These are phyloP conservation scores for Chloroceryle inda DNA, from an alignment of 2,797 vertebrate species.

Conservation along the genomic window DNA sequence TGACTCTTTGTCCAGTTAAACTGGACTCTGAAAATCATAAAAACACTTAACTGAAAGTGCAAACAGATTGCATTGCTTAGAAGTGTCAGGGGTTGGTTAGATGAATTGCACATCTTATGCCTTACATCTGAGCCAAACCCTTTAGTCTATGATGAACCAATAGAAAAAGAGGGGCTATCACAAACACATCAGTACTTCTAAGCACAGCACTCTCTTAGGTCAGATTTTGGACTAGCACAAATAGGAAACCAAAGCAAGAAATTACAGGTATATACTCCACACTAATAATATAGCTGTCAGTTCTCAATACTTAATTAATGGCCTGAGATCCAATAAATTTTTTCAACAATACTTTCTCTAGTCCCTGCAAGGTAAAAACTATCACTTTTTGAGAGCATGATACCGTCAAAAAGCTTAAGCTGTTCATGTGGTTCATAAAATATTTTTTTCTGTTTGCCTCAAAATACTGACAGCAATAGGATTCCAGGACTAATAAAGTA, in stretches of 20 bases:
- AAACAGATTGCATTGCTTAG: background rate
- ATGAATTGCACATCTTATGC: background rate
- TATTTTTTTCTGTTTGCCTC: background rate
- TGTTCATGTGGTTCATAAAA: background rate
- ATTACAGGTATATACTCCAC: background rate
- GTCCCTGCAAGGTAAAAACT: background rate
- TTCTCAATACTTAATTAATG: constrained; percentile 9
- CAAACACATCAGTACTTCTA: background rate
- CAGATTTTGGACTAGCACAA: background rate
- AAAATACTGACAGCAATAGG: background rate
- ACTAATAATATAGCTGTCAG: background rate
- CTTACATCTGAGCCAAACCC: background rate
- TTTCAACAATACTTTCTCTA: background rate
- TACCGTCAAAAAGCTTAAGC: constrained; percentile 1
- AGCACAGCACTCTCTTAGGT: background rate
- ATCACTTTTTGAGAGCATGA: background rate
- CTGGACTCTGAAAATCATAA: background rate
- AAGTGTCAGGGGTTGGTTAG: background rate
- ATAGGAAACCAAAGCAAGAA: background rate
- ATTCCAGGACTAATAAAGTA: background rate
- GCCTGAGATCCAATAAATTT: background rate
- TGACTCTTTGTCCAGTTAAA: background rate
- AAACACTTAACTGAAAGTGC: background rate
- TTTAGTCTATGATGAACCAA: background rate
- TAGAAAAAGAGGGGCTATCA: background rate